These are phyloP conservation scores for Centrocercus urophasianus DNA, from an alignment of 2,113 vertebrate genomes.

Conservation along the genomic window DNA sequence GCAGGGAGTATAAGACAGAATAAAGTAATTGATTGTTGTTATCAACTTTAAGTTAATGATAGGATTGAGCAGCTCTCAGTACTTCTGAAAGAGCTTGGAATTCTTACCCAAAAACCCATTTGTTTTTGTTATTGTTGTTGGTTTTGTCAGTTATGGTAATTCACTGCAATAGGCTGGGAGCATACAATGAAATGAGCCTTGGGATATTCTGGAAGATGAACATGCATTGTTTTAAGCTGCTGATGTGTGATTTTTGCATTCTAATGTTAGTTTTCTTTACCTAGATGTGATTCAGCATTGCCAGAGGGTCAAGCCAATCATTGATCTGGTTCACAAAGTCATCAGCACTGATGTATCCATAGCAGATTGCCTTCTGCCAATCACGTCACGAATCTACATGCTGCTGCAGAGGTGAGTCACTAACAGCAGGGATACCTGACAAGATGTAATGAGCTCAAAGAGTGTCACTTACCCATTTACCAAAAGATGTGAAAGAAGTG, in stretches of 20 bases:
- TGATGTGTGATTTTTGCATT: not conserved
- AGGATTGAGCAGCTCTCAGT: not conserved
- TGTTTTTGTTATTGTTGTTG: not conserved
- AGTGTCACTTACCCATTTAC: not conserved
- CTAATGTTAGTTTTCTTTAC: not conserved
- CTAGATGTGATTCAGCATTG: conserved; percentile 95
- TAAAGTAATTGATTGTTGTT: not conserved
- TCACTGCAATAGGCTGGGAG: not conserved
- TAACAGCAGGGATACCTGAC: not conserved
- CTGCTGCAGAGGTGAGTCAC: conserved; percentile 89
- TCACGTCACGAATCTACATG: conserved; percentile 98
- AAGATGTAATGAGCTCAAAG: not conserved
- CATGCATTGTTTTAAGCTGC: not conserved
- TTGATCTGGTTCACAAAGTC: conserved; percentile 95
- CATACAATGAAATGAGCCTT: not conserved
- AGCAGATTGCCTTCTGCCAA: conserved; percentile 93
- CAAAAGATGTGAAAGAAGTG: not conserved
- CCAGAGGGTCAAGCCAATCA: conserved; percentile 92
- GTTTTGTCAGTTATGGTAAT: not conserved
- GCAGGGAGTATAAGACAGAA: not conserved
- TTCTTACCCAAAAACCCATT: not conserved
- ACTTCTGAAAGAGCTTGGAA: not conserved
- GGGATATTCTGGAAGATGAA: not conserved
- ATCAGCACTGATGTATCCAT: conserved; percentile 94
- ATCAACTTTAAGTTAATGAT: not conserved